A percentile compares a stretch with the other conserved stretches of the same genome.
phyloP scores from a whole-genome alignment of 2,888 invertebrate species.

The Ichneumoninae sp. region DNA sequence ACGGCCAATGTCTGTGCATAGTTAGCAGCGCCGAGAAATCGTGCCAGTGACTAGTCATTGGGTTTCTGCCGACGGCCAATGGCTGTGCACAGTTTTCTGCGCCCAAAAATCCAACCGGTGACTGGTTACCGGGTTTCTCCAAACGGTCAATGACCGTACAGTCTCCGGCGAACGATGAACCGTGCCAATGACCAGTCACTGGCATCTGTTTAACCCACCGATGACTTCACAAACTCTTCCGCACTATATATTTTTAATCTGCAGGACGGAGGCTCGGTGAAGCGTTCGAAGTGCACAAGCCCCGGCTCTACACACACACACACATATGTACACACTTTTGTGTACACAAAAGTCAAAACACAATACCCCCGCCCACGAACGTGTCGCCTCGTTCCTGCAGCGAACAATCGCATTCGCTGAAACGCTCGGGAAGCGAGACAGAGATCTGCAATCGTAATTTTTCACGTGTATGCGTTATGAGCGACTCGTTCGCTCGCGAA shows the following conservation, averaged over 20 bases:
- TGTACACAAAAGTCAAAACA: constrained; percentile 4
- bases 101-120: no score
- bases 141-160: no score
- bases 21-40: no score
- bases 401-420: constrained; percentile 34
- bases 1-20: no score
- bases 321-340: not conserved
- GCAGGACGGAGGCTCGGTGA: not conserved
- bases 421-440: constrained; percentile 5
- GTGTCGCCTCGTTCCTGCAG: not conserved
- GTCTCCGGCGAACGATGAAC: no score
- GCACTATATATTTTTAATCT: not conserved
- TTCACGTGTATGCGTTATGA: constrained; percentile 7
- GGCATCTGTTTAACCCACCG: not conserved
- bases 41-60: no score
- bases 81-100: no score
- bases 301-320: not conserved
- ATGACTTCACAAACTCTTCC: not conserved
- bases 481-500: constrained; percentile 14
- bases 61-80: no score
- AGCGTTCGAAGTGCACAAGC: constrained; percentile 23
- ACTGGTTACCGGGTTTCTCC: no score
- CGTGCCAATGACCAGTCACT: no score
- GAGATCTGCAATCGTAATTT: not conserved
- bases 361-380: not conserved